A percentile compares a stretch with the other conserved stretches of the same genome.
phyloP scores from a whole-genome alignment of 1,140 invertebrate genomes.

The Diorhabda sublineata region DNA sequence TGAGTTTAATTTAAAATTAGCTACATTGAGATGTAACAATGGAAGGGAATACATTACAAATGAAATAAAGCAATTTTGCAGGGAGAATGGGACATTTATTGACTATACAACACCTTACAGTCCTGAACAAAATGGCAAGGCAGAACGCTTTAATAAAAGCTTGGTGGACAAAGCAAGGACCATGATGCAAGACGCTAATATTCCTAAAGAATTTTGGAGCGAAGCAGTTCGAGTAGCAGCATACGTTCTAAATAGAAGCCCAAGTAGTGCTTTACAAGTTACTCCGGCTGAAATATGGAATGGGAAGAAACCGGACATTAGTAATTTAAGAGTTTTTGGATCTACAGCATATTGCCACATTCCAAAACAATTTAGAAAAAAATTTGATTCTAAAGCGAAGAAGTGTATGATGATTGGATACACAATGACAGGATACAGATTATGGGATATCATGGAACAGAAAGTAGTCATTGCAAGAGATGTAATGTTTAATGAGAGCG shows the following conservation, averaged over 20 bases:
- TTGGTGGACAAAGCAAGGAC: constrained; percentile 46
- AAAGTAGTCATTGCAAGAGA: no score
- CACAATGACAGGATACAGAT: constrained; percentile 19
- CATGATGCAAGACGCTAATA: constrained; percentile 27
- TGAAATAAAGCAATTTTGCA: constrained; percentile 31
- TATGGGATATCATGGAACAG: constrained; percentile 10
- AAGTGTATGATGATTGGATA: constrained; percentile 34
- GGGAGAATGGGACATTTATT: constrained; percentile 29
- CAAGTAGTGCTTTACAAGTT: background rate
- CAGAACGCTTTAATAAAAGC: constrained; percentile 50
- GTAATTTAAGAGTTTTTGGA: constrained; percentile 38
- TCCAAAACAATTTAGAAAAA: constrained; percentile 30
- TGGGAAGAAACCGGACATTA: constrained; percentile 34
- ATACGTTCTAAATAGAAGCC: background rate
- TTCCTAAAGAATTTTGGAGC: constrained; percentile 29
- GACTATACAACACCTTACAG: constrained; percentile 43
- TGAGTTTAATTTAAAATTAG: no score
- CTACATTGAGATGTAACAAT: constrained; percentile 25
- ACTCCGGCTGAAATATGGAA: constrained; percentile 29
- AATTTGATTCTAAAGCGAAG: constrained; percentile 32
- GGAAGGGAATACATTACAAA: constrained; percentile 30
- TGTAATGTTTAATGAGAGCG: no score
- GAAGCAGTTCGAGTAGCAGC: constrained; percentile 22
- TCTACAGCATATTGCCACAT: constrained; percentile 36
- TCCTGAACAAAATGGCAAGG: constrained; percentile 52